A percentile compares a stretch with the other conserved stretches of the same genome.
Evolutionary conservation across 2,797 vertebrate species (phyloP).

Genomic region (Rallus crepitans): DNA sequence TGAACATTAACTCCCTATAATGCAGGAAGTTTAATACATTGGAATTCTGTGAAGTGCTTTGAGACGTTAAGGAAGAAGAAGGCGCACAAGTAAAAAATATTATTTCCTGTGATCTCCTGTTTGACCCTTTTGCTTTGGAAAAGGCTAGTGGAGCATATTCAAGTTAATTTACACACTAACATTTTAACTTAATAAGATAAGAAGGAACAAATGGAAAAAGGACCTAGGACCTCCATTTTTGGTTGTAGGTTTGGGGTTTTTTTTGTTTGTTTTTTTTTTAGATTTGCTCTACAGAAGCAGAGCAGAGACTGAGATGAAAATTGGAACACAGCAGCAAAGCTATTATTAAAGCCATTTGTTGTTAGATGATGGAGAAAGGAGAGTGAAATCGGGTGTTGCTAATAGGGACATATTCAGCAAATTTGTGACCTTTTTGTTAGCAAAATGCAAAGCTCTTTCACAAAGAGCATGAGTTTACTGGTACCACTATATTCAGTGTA

Average conservation of each 20-base stretch:
- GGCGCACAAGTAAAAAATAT: background rate
- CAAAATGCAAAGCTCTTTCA: background rate
- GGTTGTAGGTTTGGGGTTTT: background rate
- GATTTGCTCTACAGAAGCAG: background rate
- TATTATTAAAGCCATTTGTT: background rate
- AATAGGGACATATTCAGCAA: background rate
- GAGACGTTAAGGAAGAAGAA: background rate
- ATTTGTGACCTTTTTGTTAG: background rate
- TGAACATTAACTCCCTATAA: background rate
- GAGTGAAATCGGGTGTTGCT: background rate
- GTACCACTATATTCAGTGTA: background rate
- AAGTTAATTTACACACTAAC: background rate
- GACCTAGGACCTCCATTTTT: background rate
- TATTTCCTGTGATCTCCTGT: background rate
- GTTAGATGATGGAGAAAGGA: background rate
- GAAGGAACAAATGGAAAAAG: background rate
- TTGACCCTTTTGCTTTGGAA: background rate
- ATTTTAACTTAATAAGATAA: background rate
- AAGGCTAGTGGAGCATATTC: rapidly evolving
- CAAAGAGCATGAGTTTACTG: background rate
- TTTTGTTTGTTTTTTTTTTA: background rate
- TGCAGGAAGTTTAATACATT: background rate
- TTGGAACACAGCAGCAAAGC: background rate
- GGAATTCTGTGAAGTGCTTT: background rate
- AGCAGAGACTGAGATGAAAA: background rate